phyloP scores from a whole-genome alignment of 2,113 vertebrate genomes.

The Campylorhamphus procurvoides region DNA sequence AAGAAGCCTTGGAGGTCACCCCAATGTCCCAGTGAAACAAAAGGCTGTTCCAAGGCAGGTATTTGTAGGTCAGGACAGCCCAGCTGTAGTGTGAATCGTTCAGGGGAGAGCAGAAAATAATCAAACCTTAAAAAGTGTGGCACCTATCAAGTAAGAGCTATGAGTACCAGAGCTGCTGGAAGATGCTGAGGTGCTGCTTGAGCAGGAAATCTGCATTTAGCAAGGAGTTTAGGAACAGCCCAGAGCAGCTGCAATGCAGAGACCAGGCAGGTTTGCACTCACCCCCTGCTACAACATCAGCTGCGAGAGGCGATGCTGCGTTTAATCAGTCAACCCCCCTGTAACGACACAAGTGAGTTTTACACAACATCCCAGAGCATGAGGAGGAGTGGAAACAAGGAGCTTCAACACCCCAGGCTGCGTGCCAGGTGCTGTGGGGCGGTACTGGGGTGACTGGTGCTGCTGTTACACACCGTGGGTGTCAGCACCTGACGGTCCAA shows the following conservation, averaged over 20 bases:
- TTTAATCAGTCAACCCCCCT: background rate
- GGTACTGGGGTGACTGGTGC: background rate
- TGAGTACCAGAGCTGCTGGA: background rate
- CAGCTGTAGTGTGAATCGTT: background rate
- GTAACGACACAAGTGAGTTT: background rate
- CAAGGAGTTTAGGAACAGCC: background rate
- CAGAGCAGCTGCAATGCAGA: background rate
- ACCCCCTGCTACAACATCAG: background rate
- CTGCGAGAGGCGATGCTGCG: background rate
- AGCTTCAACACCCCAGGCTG: background rate
- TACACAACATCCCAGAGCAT: background rate
- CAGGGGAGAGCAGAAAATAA: background rate
- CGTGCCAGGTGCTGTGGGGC: accelerated
- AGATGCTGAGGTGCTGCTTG: background rate
- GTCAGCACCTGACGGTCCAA: background rate
- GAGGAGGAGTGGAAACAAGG: background rate
- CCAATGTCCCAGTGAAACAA: background rate
- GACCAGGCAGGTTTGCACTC: background rate
- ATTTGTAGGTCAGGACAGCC: background rate
- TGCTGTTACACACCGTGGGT: background rate
- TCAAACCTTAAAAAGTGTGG: background rate
- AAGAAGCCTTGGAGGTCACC: background rate
- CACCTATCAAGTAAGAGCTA: background rate
- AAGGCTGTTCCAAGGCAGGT: background rate
- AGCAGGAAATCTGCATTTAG: background rate